Evolutionary conservation across 2,113 vertebrate genomes (phyloP).

Genomic region (Neotoma lepida): DNA sequence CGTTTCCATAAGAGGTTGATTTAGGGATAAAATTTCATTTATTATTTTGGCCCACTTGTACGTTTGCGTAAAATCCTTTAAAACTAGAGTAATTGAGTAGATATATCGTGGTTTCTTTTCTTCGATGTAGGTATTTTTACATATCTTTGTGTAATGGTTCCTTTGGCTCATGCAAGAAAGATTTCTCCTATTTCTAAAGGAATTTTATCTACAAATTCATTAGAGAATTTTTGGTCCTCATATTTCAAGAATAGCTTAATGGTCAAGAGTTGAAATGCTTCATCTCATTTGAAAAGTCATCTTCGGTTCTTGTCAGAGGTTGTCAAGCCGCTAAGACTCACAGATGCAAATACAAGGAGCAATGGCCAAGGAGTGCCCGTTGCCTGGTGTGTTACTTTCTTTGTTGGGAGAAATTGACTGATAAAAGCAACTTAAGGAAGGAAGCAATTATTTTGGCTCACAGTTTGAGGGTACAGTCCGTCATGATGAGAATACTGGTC

Average conservation of each 20-base stretch:
- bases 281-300: conserved; percentile 76
- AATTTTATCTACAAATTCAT: conserved; percentile 77
- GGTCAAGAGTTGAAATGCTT: conserved; percentile 71
- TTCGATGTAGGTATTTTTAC: not conserved
- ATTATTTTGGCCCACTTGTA: not conserved
- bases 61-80: conserved; percentile 33
- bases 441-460: not conserved
- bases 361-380: fast-evolving
- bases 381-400: fast-evolving
- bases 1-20: conserved; percentile 4
- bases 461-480: not conserved
- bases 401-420: not conserved
- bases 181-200: conserved; percentile 69
- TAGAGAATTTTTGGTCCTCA: conserved; percentile 73
- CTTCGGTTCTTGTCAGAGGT: conserved; percentile 63
- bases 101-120: not conserved
- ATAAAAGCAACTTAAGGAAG: no score
- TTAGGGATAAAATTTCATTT: conserved; percentile 33
- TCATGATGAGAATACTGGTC: no score
- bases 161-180: conserved; percentile 67
- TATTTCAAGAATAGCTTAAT: conserved; percentile 76
- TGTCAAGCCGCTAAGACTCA: not conserved
- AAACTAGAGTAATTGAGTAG: not conserved
- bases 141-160: not conserved
- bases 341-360: no score